A percentile compares a stretch with the other conserved stretches of the same genome.
These are phyloP conservation scores for Theristus sp. DNA, from an alignment of 2,888 invertebrate genomes.

Conservation along the genomic window DNA sequence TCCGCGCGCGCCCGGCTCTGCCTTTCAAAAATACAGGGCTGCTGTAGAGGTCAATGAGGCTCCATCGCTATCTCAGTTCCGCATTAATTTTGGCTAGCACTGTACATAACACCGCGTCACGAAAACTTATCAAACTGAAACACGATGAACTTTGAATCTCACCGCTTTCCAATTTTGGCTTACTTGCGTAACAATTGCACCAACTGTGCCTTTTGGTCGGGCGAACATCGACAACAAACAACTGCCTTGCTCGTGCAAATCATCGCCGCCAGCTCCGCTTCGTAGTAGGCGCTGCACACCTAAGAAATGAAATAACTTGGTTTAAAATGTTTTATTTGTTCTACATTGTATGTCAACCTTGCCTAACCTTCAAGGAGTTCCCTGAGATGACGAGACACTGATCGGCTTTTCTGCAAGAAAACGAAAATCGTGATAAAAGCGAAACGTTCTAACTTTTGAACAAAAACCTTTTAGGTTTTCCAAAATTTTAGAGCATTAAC, in stretches of 20 bases:
- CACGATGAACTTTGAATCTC: neutral
- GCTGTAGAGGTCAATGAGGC: no score
- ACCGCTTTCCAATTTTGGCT: neutral
- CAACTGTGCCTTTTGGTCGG: constrained; percentile 39
- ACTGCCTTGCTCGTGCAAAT: constrained; percentile 50
- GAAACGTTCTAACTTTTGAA: no score
- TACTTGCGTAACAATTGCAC: constrained; percentile 49
- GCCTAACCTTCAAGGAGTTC: constrained; percentile 49
- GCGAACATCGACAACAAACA: constrained; percentile 38
- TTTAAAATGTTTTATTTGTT: no score
- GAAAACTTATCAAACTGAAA: neutral
- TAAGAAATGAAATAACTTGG: no score
- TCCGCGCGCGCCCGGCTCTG: no score
- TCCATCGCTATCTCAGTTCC: no score
- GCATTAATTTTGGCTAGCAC: no score
- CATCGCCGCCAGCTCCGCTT: constrained; percentile 46
- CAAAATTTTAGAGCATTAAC: no score
- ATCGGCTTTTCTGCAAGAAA: constrained; percentile 33
- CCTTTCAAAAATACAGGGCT: no score
- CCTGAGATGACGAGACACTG: constrained; percentile 49
- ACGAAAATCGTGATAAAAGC: constrained; percentile 15
- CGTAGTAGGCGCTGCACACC: constrained; percentile 47
- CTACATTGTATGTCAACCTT: no score
- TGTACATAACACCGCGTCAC: neutral
- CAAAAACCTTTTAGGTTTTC: no score